phyloP scores from a whole-genome alignment of 2,888 invertebrate genomes.

The Parnassius apollo region DNA sequence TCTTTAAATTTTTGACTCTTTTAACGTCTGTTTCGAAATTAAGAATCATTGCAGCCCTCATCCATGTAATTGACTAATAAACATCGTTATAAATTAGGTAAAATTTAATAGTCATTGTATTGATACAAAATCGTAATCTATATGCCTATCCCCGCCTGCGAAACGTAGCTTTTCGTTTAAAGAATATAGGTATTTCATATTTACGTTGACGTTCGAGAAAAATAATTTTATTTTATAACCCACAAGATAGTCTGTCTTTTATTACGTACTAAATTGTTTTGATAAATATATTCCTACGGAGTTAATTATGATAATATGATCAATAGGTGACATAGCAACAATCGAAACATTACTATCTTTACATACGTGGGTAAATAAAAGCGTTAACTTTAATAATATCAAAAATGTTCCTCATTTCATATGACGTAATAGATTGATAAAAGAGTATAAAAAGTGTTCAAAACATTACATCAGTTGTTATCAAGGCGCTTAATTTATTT shows the following conservation, averaged over 20 bases:
- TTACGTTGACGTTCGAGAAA: constrained; percentile 5
- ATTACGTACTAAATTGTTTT: neutral
- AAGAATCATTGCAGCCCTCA: too few species aligned
- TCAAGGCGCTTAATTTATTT: too few species aligned
- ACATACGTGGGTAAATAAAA: constrained; percentile 15
- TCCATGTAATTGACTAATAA: too few species aligned
- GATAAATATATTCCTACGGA: constrained; percentile 13
- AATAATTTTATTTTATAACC: constrained; percentile 12
- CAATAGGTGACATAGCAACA: constrained; percentile 24
- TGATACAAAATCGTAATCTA: too few species aligned
- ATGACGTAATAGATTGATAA: constrained; percentile 13
- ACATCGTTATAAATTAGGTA: too few species aligned
- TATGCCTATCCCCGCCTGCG: too few species aligned
- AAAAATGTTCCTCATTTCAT: neutral
- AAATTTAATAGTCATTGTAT: too few species aligned
- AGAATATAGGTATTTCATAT: too few species aligned
- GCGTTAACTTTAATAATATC: constrained; percentile 6
- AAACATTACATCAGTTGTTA: neutral
- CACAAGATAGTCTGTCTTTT: neutral
- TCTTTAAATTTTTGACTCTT: too few species aligned
- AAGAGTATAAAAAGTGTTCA: neutral
- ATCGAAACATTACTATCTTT: constrained; percentile 3
- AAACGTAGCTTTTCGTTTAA: too few species aligned
- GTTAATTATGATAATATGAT: constrained; percentile 10
- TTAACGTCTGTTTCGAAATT: too few species aligned